Conservation (phyloP, 2,113 vertebrate species). For the Chaetops frenatus region DNA sequence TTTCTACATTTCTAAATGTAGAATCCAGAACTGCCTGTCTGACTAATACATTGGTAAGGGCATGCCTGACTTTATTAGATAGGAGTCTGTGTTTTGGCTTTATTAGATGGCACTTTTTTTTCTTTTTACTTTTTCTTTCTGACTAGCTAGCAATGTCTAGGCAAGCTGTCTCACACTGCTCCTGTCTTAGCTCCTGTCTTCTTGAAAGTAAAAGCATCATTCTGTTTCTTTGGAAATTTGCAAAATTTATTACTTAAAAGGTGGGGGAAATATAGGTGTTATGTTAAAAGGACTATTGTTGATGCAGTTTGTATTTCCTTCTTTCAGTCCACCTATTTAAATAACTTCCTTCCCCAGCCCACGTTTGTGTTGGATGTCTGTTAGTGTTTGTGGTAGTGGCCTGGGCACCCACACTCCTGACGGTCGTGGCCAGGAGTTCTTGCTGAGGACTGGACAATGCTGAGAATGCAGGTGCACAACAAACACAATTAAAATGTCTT, state of each 20-base stretch:
- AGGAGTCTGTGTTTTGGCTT: background rate
- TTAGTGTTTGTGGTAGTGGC: background rate
- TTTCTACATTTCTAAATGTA: slow-evolving; percentile 16
- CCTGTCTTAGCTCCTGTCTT: background rate
- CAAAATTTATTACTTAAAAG: background rate
- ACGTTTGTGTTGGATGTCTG: background rate
- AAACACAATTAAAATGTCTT: background rate
- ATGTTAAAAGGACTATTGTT: background rate
- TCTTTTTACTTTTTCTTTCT: background rate
- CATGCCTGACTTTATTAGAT: background rate
- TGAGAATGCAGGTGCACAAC: background rate
- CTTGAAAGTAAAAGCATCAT: background rate
- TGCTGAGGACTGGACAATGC: background rate
- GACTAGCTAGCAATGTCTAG: background rate
- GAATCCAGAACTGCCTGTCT: slow-evolving; percentile 3
- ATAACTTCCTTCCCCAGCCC: background rate
- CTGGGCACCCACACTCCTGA: background rate
- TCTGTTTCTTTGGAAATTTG: background rate
- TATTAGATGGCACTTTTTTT: background rate
- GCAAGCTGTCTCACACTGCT: background rate
- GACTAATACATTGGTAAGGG: background rate
- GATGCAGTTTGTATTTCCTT: background rate
- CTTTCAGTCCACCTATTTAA: background rate
- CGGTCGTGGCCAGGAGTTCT: background rate
- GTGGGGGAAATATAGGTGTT: background rate